Evolutionary conservation across 2,797 vertebrate species (phyloP), one percentile per base, ranked within the genome.

Genomic region (Thaleichthys pacificus): DNA sequence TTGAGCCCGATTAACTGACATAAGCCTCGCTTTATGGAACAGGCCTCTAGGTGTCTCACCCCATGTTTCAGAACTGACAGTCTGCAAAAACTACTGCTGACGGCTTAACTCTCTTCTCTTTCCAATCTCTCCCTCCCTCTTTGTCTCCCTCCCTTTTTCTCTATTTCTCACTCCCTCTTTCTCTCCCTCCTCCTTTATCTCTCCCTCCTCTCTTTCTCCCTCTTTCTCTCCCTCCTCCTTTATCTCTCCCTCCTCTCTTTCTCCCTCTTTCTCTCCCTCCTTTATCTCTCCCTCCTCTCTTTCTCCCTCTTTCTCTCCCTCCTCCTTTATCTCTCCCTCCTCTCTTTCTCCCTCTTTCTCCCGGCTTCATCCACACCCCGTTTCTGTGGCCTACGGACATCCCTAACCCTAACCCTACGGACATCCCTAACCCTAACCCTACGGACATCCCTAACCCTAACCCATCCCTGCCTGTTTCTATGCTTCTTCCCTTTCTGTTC

Each of bases 21-120:
- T 3, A 47, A 47, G 11, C 42, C 42, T 47, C 8, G 42, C 42
- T 47, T 47, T 14, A 47, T 12, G 42, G 42, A 47, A 47, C 42
- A 8, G 9, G 42, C 38, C 11, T 42, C 38, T 14, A 8, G 0
- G 9, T 47, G 42, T 47, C 11, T 14, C 12, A 47, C 42, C 2
- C 11, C 79, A 77, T 80, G 54, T 80, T 78, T 74, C 80, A 58
- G 71, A 85, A 85, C 68, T 76, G 74, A 83, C 63, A 69, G 69
- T 84, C 78, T 84, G 80, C 80, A 3, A 74, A 78, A 80, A 82
- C 69, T 80, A 67, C 75, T 85, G 84, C 87, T 76, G 66, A 67
- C 82, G 71, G 85, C 88, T 84, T 83, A 87, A 89, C 82, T 81
- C 77, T 84, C 76, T 83, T 74, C 82, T 73, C 11, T 65, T 72